These are phyloP conservation scores for Sphinx pinastri DNA, from an alignment of 2,888 invertebrate genomes.

Conservation along the genomic window DNA sequence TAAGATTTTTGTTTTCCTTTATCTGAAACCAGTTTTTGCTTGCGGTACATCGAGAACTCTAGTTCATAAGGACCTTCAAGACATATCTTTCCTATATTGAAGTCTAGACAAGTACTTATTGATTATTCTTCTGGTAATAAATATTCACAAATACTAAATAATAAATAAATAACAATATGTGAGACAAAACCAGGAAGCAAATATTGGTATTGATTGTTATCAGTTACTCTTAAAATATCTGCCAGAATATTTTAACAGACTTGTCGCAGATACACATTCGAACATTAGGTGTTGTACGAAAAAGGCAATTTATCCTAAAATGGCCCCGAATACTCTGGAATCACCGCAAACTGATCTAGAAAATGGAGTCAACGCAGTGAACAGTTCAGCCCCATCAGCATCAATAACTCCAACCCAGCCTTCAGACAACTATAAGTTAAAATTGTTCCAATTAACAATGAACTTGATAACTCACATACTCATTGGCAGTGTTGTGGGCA, in stretches of 20 bases:
- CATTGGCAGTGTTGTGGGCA: constrained; percentile 56
- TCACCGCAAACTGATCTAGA: constrained; percentile 25
- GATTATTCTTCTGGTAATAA: too few species aligned
- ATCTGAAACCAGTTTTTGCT: too few species aligned
- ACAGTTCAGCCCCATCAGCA: constrained; percentile 28
- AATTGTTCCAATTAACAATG: constrained; percentile 51
- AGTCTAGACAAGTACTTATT: too few species aligned
- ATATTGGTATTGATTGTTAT: neutral
- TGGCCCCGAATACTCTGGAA: constrained; percentile 37
- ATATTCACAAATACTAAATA: neutral
- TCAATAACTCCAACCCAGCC: constrained; percentile 27
- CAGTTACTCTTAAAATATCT: constrained; percentile 2
- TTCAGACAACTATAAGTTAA: constrained; percentile 43
- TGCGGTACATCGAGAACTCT: too few species aligned
- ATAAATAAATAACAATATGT: neutral
- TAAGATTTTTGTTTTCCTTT: too few species aligned
- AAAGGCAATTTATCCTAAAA: constrained; percentile 27
- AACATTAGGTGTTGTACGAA: neutral
- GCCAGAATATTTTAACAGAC: neutral
- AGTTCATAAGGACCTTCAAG: too few species aligned
- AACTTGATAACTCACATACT: constrained; percentile 57
- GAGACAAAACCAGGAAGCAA: neutral
- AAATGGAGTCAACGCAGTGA: constrained; percentile 25
- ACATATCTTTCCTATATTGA: too few species aligned
- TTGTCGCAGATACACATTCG: neutral